Percentiles rank a stretch among this genome's conserved stretches.
Evolutionary conservation across 2,113 vertebrate genomes (phyloP).

Genomic region (Atlantisia rogersi): DNA sequence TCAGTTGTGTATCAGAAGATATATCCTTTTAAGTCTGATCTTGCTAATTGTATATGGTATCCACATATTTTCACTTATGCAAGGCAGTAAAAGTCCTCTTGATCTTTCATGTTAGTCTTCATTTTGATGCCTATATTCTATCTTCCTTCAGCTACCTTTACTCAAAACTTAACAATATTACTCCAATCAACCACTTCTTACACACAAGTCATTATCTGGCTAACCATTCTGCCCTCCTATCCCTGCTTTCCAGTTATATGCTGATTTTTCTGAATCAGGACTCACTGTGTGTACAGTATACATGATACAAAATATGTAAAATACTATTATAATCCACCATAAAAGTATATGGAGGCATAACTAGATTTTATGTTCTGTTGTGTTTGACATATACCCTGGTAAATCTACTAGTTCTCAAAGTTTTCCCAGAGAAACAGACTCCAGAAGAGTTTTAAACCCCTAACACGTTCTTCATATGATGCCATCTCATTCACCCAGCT

Average conservation of each 20-base stretch:
- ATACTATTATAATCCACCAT: neutral
- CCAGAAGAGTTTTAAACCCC: neutral
- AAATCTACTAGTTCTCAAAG: neutral
- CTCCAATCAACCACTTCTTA: neutral
- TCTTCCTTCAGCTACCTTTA: neutral
- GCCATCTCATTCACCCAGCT: neutral
- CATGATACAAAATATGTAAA: neutral
- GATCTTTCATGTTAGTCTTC: neutral
- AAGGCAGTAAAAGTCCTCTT: neutral
- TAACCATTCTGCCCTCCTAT: neutral
- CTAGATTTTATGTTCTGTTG: neutral
- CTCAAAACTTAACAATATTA: neutral
- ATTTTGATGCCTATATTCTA: neutral
- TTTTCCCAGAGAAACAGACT: neutral
- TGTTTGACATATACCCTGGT: neutral
- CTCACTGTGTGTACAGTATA: too few species aligned
- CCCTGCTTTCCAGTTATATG: neutral
- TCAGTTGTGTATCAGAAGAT: neutral
- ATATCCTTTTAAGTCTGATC: neutral
- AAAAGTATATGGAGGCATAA: neutral
- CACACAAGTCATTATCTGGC: neutral
- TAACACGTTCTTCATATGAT: neutral
- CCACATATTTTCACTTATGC: neutral
- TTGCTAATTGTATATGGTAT: neutral
- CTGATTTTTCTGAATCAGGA: neutral